Percentiles rank a stretch among this genome's conserved stretches.
These are phyloP conservation scores for Tiphia femorata DNA, from an alignment of 2,888 invertebrate genomes.

Conservation along the genomic window DNA sequence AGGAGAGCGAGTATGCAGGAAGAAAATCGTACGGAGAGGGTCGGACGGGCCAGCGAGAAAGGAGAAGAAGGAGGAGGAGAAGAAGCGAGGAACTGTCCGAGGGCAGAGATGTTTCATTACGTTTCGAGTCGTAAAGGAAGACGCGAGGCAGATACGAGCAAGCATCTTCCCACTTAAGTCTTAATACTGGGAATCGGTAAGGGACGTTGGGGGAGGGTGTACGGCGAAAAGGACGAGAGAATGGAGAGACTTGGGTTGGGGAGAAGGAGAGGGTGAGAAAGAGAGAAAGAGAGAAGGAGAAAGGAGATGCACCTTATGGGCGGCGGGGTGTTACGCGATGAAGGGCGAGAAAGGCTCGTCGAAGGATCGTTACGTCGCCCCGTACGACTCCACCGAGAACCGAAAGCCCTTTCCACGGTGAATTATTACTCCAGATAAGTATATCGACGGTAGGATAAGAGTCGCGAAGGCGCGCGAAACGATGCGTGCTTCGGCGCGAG, in stretches of 20 bases:
- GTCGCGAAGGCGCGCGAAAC: slow-evolving; percentile 4
- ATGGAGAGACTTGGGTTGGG: not conserved
- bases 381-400: slow-evolving; percentile 9
- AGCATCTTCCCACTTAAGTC: slow-evolving; percentile 16
- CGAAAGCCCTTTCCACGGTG: slow-evolving; percentile 12
- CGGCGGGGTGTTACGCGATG: too few relatives aligned
- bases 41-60: too few relatives aligned
- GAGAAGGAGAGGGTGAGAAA: too few relatives aligned
- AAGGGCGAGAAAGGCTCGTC: slow-evolving; percentile 11
- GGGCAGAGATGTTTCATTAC: slow-evolving; percentile 9
- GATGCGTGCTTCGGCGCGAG: too few relatives aligned
- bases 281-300: not conserved
- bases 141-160: slow-evolving; percentile 12
- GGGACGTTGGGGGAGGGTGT: not conserved
- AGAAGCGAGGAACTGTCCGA: not conserved
- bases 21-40: too few relatives aligned
- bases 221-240: not conserved
- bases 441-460: slow-evolving; percentile 15
- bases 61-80: not conserved
- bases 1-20: too few relatives aligned
- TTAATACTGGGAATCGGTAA: slow-evolving; percentile 16
- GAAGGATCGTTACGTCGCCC: slow-evolving; percentile 22
- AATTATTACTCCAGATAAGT: slow-evolving; percentile 31
- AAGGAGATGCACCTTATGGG: too few relatives aligned
- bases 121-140: slow-evolving; percentile 13